A percentile compares a stretch with the other conserved stretches of the same genome.
phyloP scores from a whole-genome alignment of 2,113 vertebrate genomes.

The Caretta caretta region DNA sequence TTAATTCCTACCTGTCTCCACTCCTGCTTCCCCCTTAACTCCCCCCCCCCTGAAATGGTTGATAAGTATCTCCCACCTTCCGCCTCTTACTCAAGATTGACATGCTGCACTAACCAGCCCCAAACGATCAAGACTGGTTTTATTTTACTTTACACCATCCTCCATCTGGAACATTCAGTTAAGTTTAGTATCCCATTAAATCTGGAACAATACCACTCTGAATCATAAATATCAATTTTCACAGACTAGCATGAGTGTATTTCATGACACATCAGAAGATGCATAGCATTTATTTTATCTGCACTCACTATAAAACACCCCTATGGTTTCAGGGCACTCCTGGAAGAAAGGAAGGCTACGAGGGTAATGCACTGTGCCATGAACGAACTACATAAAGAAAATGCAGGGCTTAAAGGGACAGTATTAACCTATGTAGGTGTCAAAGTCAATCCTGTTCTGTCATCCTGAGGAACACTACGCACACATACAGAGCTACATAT shows the following conservation, averaged over 20 bases:
- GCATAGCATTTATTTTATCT: neutral
- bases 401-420: neutral
- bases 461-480: neutral
- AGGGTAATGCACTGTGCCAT: neutral
- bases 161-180: neutral
- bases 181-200: neutral
- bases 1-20: no score
- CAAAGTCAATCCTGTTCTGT: neutral
- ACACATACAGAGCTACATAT: no score
- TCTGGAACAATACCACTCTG: neutral
- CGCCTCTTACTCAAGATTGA: neutral
- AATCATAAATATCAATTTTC: neutral
- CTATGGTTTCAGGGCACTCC: neutral
- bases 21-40: no score
- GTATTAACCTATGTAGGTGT: neutral
- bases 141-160: neutral
- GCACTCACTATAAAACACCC: neutral
- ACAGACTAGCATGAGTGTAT: neutral
- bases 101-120: neutral
- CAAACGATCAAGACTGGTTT: neutral
- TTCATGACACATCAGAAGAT: neutral
- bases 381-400: neutral
- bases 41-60: neutral
- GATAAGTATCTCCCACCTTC: neutral
- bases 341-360: neutral